Base-by-base conservation (phyloP, 2,888 invertebrate genomes). In the Micropterix aruncella region DNA sequence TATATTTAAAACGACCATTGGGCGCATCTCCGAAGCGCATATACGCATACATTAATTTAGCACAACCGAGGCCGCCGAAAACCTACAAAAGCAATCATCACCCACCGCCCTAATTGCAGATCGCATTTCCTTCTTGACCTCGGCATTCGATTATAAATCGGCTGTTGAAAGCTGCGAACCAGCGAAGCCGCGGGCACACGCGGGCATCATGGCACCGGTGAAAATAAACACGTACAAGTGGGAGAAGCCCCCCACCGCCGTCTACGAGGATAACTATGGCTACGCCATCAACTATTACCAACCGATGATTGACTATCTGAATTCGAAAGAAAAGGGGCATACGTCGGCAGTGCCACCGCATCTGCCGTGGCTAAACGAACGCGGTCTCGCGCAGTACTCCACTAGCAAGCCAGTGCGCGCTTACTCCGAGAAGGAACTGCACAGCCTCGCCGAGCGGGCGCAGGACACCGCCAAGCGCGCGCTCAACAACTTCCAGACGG, bases 221-320 rank as follows among this genome's bases (percentile, higher is more conserved):
- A 66, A 68, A 55, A 57, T 67, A 54, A 65, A 63, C 50, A 62
- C 58, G 44, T 61, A 57, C 49, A 69, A 69, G 53, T 74, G 74
- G 73, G 66, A 61, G 45, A 70, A 69, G 51, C 77, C 77, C 42
- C 76, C 79, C 43, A 80, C 82, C 16, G 61, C 76, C 45, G 77
- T 82, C 46, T 89, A 88, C 66, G 81, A 84, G 58, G 80, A 81
- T 62, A 89, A 89, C 65, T 89, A 88, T 65, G 83, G 83, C 52
- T 85, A 80, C 61, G 86, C 83, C 43, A 83, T 87, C 56, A 83
- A 87, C 66, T 86, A 77, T 63, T 89, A 89, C 65, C 84, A 87
- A 61, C 88, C 88, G 41, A 87, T 89, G 87, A 79, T 89, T 56
- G 86, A 89, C 63, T 87, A 85, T 58, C 78, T 89, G 53, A 80